Evolutionary conservation across 2,888 invertebrate species (phyloP), one percentile per base, ranked within the genome.

Genomic region (Phalangium opilio): DNA sequence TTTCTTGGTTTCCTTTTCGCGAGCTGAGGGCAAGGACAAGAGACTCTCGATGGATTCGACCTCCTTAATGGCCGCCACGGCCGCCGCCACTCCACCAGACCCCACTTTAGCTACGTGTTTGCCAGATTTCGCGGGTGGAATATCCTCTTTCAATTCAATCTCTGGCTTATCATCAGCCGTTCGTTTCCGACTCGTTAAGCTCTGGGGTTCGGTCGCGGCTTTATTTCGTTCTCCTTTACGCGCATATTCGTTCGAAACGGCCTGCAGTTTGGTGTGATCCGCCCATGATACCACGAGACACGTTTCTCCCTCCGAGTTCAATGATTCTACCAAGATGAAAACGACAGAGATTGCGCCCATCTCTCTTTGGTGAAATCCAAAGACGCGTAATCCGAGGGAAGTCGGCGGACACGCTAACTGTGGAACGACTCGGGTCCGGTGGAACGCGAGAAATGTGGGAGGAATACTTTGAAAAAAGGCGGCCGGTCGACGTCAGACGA

Each of bases 1-100:
- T 68, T 90, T 81, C 66, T 93, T 93, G 53, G 81, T 90, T 62
- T 93, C 91, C 60, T 89, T 89, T 64, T 96, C 95, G 60, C 90
- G 77, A 14, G 90, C 87, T 0, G 93, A 90, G 1, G 91, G 89
- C 77, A 84, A 81, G n/a, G 84, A 81, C 53, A 90, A 68, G 36
- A 90, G 64, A 19, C 83, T 84, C 83, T 86, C 71, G 38, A 56
- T 52, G 17, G 48, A 48, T 35, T 55, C 44, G 12, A 12, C 14
- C 8, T 48, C 42, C 35, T 51, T 50, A 42, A 54, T 55, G 39
- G 55, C 58, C 17, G 53, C 55, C 12, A 58, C 56, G 2, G 48
- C 50, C 8, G 50, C 44, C 18, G 48, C 52, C 46, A 50, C 54
- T 12, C 48, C 51, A 17, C 52, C 54, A 43, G 47, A 52, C 12